phyloP scores from a whole-genome alignment of 1,140 invertebrate species.

The Drosophila ambigua region DNA sequence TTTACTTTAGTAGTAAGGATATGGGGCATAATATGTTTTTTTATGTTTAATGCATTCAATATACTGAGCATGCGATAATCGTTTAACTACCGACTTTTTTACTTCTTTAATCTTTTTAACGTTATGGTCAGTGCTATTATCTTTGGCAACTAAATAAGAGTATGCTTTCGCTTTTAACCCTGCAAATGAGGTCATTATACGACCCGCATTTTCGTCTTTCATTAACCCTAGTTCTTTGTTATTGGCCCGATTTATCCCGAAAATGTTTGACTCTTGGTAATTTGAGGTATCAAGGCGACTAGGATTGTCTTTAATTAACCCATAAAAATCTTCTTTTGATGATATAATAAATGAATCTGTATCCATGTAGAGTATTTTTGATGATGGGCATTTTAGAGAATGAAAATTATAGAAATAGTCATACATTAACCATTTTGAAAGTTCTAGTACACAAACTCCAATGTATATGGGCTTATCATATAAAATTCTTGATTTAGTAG shows the following conservation, averaged over 20 bases:
- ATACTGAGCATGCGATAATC: too few species aligned
- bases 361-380: conserved; percentile 4
- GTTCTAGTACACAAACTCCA: not conserved
- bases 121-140: not conserved
- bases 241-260: too few species aligned
- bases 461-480: conserved; percentile 8
- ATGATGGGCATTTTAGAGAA: not conserved
- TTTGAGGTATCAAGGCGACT: not conserved
- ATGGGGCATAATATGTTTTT: too few species aligned
- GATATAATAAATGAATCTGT: conserved; percentile 1
- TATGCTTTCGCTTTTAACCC: not conserved
- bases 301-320: not conserved
- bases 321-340: not conserved
- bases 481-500: not conserved
- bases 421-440: conserved; percentile 1
- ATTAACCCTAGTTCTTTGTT: not conserved
- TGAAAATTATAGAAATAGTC: conserved; percentile 1
- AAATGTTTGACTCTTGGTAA: not conserved
- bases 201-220: not conserved
- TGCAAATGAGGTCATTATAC: not conserved
- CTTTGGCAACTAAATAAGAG: not conserved
- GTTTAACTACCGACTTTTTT: too few species aligned
- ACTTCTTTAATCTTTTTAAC: not conserved
- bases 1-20: too few species aligned
- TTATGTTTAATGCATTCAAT: too few species aligned